Evolutionary conservation across 2,888 invertebrate genomes (phyloP).

Genomic region (Trypoxylon attenuatum): DNA sequence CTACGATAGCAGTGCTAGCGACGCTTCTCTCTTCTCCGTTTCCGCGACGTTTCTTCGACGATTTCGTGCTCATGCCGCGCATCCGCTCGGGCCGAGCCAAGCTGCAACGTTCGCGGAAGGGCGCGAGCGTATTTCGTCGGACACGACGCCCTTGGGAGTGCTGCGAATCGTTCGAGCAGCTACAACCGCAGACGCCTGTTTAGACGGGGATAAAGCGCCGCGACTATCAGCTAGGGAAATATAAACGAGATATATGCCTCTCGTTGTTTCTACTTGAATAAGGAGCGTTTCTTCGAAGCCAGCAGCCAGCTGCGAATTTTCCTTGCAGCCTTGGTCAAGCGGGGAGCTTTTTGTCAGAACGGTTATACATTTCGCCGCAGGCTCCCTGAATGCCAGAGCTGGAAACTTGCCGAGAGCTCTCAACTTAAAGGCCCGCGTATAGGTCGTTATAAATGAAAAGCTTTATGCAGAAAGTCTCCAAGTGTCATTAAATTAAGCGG

Average conservation of each 20-base stretch:
- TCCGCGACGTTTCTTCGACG: conserved; percentile 18
- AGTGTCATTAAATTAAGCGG: conserved; percentile 59
- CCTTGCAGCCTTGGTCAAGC: neutral
- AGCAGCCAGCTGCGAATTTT: neutral
- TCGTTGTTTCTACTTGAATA: neutral
- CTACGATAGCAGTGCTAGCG: neutral
- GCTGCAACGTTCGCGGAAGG: conserved; percentile 31
- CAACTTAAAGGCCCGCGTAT: conserved; percentile 37
- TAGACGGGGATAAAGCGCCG: conserved; percentile 32
- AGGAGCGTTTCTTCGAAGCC: neutral
- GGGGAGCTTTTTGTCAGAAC: neutral
- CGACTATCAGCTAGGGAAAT: conserved; percentile 40
- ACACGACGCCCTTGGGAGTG: conserved; percentile 55
- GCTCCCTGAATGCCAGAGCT: conserved; percentile 7
- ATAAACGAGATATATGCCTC: conserved; percentile 43
- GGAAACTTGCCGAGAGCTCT: conserved; percentile 21
- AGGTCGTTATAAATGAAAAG: conserved; percentile 55
- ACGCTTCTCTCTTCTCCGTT: neutral
- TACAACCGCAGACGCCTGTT: conserved; percentile 31
- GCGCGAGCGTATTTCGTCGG: conserved; percentile 47
- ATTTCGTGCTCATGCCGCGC: conserved; percentile 37
- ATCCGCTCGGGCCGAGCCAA: conserved; percentile 22
- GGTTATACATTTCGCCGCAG: neutral
- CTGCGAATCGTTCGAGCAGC: conserved; percentile 50
- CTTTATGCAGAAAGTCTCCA: conserved; percentile 54